These are phyloP conservation scores for Chaetorhynchus papuensis DNA, from an alignment of 2,113 vertebrate species.

Conservation along the genomic window DNA sequence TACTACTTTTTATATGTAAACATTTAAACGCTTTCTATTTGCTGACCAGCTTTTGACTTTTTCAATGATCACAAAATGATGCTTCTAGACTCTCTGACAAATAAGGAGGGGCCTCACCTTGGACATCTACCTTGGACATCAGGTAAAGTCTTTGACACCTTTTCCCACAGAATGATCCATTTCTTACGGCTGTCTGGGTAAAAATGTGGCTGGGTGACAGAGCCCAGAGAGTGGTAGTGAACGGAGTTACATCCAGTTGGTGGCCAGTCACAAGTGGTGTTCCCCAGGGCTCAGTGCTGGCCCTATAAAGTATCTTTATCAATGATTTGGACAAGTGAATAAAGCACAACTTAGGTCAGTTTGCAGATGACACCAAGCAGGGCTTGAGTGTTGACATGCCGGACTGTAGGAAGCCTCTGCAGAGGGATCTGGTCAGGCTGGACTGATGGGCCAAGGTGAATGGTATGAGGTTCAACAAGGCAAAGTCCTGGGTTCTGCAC, in stretches of 20 bases:
- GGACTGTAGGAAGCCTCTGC: neutral
- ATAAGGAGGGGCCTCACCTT: neutral
- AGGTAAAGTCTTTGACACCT: neutral
- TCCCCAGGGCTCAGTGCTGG: neutral
- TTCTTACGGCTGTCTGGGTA: neutral
- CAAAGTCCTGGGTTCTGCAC: rapidly evolving
- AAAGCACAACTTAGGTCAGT: neutral
- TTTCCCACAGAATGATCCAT: neutral
- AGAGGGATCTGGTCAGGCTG: neutral
- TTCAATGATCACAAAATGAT: neutral
- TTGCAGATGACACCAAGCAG: neutral
- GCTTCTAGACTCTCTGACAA: neutral
- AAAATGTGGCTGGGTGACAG: neutral
- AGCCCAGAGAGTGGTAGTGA: no score
- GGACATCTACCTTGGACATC: neutral
- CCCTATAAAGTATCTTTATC: neutral
- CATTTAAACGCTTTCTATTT: neutral
- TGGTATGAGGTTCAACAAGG: neutral
- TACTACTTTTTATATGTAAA: neutral
- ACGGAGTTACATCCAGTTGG: neutral
- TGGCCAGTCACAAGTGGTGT: no score
- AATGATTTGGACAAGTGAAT: neutral
- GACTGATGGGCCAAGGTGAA: no score
- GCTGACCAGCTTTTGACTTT: neutral
- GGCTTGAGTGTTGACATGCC: neutral